Conservation (phyloP, 2,113 vertebrate species). For the Lonchura striata region DNA sequence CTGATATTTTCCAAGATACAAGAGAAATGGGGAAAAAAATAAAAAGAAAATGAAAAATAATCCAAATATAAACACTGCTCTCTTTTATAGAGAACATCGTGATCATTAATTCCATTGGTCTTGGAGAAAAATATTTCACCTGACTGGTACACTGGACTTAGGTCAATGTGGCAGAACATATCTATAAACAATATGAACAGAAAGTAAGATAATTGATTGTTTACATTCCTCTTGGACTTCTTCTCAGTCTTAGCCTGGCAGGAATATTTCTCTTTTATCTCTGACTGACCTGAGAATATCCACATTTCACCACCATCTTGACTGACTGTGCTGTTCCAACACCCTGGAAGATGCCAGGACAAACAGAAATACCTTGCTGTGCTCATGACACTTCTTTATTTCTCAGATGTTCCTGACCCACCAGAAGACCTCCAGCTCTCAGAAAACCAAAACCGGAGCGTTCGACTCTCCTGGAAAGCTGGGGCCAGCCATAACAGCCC, state of each 20-base stretch:
- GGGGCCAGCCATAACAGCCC: constrained; percentile 88
- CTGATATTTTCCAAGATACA: neutral
- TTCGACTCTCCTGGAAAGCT: constrained; percentile 87
- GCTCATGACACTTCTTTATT: neutral
- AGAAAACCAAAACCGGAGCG: constrained; percentile 80
- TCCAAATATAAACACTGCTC: neutral
- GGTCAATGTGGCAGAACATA: too few relatives aligned
- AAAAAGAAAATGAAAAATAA: neutral
- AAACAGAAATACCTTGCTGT: neutral
- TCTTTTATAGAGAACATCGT: too few relatives aligned
- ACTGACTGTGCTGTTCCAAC: neutral
- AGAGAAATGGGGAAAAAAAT: neutral
- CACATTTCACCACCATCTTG: neutral
- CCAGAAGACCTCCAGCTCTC: constrained; percentile 84
- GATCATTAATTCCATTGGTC: too few relatives aligned
- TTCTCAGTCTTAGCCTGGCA: too few relatives aligned
- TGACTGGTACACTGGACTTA: too few relatives aligned
- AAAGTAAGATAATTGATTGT: too few relatives aligned
- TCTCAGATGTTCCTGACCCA: constrained; percentile 86
- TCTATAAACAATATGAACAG: too few relatives aligned
- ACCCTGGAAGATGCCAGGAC: neutral
- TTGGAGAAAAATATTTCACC: too few relatives aligned
- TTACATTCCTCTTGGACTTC: too few relatives aligned
- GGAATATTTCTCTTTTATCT: too few relatives aligned
- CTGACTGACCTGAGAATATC: too few relatives aligned